Base-by-base conservation (phyloP, 2,797 vertebrate genomes). In the Ficedula albicollis region DNA sequence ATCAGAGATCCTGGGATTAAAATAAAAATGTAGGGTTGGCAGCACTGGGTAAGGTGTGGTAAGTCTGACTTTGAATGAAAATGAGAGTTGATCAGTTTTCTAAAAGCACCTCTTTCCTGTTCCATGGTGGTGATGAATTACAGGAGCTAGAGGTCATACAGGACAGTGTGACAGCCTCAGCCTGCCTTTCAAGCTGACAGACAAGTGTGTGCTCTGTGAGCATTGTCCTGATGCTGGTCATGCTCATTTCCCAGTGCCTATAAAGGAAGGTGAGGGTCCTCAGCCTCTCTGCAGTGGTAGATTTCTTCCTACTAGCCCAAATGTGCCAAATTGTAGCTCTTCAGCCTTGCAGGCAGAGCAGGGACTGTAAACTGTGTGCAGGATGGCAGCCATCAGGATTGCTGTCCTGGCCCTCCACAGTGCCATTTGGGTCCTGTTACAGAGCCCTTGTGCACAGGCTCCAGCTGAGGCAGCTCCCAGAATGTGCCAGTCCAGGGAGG, bases 311-410 rank as follows among this genome's bases (percentile, higher is more conserved):
- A 1, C n/a, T 1, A 4, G 6, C 48, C 43, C 29, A 32, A 16
- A 8, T 6, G 0, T 32, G 56, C 13, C 51, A 46, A 89, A 41
- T n/a, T 19, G 9, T 23, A n/a, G 15, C 29, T 52, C n/a, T 46
- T 80, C 56, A 44, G n/a, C 44, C 34, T 73, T 1, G 2, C 32
- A 32, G 30, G 3, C 48, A 5, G 39, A 25, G 29, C 0, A 2
- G 11, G 68, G 26, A 10, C 6, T 22, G 8, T 26, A 41, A 46
- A 26, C 5, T 21, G 12, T 44, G 34, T 74, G 25, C 29, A 46
- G 59, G 25, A 51, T n/a, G 54, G 7, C 41, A 89, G 20, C 26
- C 10, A 8, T 43, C 46, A 29, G 26, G 19, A 18, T 23, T 68
- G n/a, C 39, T 87, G 27, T 36, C n/a, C 30, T 30, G 29, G 5